Conservation (phyloP, 2,113 vertebrate species). For the Percina caprodes region DNA sequence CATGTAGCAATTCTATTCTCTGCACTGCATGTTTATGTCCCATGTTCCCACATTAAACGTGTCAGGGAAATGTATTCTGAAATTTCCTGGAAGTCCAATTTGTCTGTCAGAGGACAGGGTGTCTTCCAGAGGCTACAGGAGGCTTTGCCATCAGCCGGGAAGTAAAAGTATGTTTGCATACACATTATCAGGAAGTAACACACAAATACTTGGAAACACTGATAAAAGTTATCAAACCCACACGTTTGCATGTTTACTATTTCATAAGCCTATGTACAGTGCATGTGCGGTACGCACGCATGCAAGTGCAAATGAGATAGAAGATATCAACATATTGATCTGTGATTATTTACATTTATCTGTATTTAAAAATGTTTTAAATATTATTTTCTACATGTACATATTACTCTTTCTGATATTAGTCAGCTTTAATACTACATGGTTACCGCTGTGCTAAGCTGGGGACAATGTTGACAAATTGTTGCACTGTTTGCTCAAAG, state of each 20-base stretch:
- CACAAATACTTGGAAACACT: slow-evolving; percentile 41
- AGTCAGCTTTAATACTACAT: slow-evolving; percentile 34
- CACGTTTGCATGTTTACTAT: neutral
- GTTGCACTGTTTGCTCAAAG: slow-evolving; percentile 78
- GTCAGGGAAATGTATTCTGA: slow-evolving; percentile 54
- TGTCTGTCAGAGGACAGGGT: slow-evolving; percentile 26
- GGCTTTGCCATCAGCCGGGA: slow-evolving; percentile 46
- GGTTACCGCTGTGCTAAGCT: slow-evolving; percentile 9
- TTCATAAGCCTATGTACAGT: slow-evolving; percentile 5
- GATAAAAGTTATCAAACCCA: slow-evolving; percentile 20
- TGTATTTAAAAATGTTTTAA: neutral
- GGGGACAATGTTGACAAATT: slow-evolving; percentile 66
- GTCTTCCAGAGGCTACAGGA: slow-evolving; percentile 10
- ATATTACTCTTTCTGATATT: neutral
- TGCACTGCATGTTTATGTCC: slow-evolving; percentile 13
- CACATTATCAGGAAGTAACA: slow-evolving; percentile 48
- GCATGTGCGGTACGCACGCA: neutral
- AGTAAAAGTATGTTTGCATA: slow-evolving; percentile 53
- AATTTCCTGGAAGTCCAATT: slow-evolving; percentile 67
- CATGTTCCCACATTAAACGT: slow-evolving; percentile 43
- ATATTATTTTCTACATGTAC: neutral
- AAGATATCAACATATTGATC: neutral
- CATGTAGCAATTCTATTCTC: neutral
- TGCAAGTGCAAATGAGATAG: neutral
- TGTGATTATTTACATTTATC: neutral